Evolutionary conservation across 2,888 invertebrate species (phyloP).

Genomic region (Temnothorax rugatulus): DNA sequence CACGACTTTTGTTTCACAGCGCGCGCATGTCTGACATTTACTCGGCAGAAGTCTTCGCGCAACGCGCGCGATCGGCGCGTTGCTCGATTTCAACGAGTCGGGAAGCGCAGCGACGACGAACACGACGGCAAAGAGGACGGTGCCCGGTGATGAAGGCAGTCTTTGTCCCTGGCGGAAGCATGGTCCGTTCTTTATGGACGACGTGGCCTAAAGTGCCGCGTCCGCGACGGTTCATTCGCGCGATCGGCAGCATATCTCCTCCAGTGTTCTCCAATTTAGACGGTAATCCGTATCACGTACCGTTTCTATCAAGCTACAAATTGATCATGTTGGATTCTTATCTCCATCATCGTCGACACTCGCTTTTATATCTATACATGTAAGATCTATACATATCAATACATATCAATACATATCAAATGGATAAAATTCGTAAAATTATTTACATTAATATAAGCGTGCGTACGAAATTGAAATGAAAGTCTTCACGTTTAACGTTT

Average conservation of each 20-base stretch:
- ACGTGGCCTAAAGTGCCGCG: slow-evolving; percentile 70
- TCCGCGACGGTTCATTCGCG: slow-evolving; percentile 56
- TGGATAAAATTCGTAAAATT: not conserved
- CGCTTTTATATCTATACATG: not conserved
- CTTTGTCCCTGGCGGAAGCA: slow-evolving; percentile 84
- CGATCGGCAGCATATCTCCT: slow-evolving; percentile 54
- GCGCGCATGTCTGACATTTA: slow-evolving; percentile 4
- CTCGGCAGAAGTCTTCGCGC: not conserved
- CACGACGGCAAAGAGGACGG: slow-evolving; percentile 63
- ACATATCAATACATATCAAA: not conserved
- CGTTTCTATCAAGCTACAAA: not conserved
- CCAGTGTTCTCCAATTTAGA: slow-evolving; percentile 59
- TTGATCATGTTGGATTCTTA: not conserved
- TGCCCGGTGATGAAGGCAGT: slow-evolving; percentile 80
- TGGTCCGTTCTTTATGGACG: slow-evolving; percentile 82
- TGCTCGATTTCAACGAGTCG: slow-evolving; percentile 56
- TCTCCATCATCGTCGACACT: not conserved
- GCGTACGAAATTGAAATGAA: not conserved
- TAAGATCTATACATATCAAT: not conserved
- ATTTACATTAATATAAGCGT: not conserved
- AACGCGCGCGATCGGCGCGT: slow-evolving; percentile 33
- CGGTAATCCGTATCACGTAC: not conserved
- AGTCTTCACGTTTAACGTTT: not conserved
- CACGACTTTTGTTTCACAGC: not conserved
- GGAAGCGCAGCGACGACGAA: slow-evolving; percentile 53